Conservation (phyloP, 1,140 invertebrate genomes). For the Orius insidiosus region DNA sequence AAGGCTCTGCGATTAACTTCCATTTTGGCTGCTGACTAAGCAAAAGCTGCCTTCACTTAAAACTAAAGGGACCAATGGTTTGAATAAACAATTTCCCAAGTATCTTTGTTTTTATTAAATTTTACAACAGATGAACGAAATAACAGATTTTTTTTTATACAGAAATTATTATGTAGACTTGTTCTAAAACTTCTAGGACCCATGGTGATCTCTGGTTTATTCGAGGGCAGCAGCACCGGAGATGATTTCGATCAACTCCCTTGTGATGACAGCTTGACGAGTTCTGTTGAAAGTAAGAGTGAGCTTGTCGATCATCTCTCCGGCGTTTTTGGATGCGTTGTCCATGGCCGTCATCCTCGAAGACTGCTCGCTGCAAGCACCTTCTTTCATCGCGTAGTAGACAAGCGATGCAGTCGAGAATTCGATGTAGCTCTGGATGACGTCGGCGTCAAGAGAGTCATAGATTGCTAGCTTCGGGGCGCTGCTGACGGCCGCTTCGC, state of each 20-base stretch:
- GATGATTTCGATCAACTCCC: conserved; percentile 99
- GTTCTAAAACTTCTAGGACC: too few relatives aligned
- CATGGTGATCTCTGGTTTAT: too few relatives aligned
- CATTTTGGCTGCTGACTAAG: too few relatives aligned
- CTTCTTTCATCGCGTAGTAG: conserved; percentile 95
- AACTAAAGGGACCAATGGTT: too few relatives aligned
- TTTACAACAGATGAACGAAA: too few relatives aligned
- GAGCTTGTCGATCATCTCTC: conserved; percentile 98
- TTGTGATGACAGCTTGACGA: conserved; percentile 96
- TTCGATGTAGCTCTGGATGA: conserved; percentile 84
- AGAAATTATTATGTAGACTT: too few relatives aligned
- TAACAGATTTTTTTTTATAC: too few relatives aligned
- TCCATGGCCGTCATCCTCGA: conserved; percentile 99
- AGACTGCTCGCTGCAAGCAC: conserved; percentile 91
- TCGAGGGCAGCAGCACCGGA: conserved; percentile 82
- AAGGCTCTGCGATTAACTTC: too few relatives aligned
- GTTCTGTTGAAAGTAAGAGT: conserved; percentile 96
- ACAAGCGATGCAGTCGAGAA: conserved; percentile 83
- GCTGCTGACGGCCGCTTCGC: conserved; percentile 26
- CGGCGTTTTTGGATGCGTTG: conserved; percentile 97
- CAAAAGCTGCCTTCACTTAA: too few relatives aligned
- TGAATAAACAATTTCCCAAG: too few relatives aligned
- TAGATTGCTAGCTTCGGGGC: conserved; percentile 68
- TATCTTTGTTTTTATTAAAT: too few relatives aligned
- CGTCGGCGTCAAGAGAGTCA: conserved; percentile 79